A percentile compares a stretch with the other conserved stretches of the same genome.
Conservation (phyloP, 1,140 invertebrate genomes). For the Ladona fulva region DNA sequence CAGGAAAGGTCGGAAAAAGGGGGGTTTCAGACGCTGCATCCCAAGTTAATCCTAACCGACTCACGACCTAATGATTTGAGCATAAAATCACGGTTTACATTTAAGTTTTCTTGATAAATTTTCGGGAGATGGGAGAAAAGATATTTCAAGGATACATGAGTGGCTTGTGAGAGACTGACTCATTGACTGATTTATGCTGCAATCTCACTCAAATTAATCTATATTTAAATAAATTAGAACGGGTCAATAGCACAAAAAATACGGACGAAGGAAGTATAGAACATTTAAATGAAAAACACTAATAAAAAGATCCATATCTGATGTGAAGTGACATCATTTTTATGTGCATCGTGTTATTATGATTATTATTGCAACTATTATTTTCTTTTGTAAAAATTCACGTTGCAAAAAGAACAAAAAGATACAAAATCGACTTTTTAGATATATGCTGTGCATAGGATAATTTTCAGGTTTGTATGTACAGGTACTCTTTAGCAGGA, state of each 20-base stretch:
- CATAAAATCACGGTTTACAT: too few species aligned
- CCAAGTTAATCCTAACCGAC: too few species aligned
- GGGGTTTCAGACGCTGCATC: too few species aligned
- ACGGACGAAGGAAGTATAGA: background rate
- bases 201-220: background rate
- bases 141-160: background rate
- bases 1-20: too few species aligned
- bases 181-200: background rate
- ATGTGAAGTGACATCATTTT: constrained; percentile 2
- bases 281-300: background rate
- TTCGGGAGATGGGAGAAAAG: background rate
- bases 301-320: constrained; percentile 7
- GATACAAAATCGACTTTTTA: background rate
- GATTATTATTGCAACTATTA: background rate
- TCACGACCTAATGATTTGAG: too few species aligned
- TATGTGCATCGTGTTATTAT: constrained; percentile 10
- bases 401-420: background rate
- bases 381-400: background rate
- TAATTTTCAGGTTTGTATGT: background rate
- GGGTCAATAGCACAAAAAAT: background rate
- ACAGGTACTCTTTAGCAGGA: background rate
- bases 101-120: too few species aligned
- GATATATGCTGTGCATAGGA: constrained; percentile 4
- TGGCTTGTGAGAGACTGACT: background rate
- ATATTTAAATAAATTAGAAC: background rate